Evolutionary conservation across 2,797 vertebrate genomes (phyloP).

Genomic region (Dendrocincla tyrannina): DNA sequence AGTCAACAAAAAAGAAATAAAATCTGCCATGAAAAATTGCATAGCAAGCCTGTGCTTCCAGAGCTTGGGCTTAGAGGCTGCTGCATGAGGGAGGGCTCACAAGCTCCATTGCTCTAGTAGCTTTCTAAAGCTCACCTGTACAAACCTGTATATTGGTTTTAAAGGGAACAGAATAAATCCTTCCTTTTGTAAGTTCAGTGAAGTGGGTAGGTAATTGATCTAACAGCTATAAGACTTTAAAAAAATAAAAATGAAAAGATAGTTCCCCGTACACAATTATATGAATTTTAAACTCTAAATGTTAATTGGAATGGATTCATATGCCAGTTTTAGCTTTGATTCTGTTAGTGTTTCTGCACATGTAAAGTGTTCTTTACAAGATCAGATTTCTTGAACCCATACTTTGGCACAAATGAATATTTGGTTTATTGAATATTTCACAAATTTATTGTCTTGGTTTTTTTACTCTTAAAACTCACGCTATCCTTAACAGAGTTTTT

Average conservation of each 20-base stretch:
- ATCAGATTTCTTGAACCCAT: neutral
- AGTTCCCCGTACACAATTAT: neutral
- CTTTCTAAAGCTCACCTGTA: neutral
- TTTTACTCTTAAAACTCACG: neutral
- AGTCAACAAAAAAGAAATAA: conserved; percentile 28
- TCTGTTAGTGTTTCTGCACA: neutral
- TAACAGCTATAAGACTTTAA: neutral
- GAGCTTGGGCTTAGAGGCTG: neutral
- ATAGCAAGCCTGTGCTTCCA: neutral
- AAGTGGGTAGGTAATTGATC: neutral
- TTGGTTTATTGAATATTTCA: neutral
- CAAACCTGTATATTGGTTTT: neutral
- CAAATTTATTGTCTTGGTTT: neutral
- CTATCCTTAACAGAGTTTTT: neutral
- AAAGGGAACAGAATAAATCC: neutral
- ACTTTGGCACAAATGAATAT: neutral
- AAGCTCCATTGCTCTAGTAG: neutral
- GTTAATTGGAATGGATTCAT: neutral
- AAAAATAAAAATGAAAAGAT: neutral
- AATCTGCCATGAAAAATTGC: neutral
- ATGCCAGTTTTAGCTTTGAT: neutral
- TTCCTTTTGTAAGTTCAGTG: neutral
- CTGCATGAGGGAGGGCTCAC: neutral
- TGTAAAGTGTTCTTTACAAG: neutral
- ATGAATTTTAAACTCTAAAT: neutral